Percentiles rank a stretch among this genome's conserved stretches.
phyloP scores from a whole-genome alignment of 2,888 invertebrate genomes.

The Glaucopsyche alexis region DNA sequence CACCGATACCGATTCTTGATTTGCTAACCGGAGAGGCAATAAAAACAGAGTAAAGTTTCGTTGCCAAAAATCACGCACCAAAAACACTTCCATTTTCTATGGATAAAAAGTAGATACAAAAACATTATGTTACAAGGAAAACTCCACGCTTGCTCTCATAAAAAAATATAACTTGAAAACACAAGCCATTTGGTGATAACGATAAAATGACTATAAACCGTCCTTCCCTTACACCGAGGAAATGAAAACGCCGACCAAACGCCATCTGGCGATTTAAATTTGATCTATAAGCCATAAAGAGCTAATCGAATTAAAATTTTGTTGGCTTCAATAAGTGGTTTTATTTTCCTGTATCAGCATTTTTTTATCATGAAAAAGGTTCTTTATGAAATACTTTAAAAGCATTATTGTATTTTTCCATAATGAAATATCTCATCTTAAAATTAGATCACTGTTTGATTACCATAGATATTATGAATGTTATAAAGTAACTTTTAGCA shows the following conservation, averaged over 20 bases:
- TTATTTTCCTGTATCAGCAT: background rate
- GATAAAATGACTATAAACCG: slow-evolving; percentile 74
- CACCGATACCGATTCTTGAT: background rate
- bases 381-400: background rate
- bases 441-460: too few species aligned
- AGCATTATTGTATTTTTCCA: too few species aligned
- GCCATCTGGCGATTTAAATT: slow-evolving; percentile 20
- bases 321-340: background rate
- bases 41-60: slow-evolving; percentile 8
- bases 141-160: slow-evolving; percentile 40
- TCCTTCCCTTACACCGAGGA: slow-evolving; percentile 63
- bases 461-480: too few species aligned
- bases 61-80: background rate
- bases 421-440: too few species aligned
- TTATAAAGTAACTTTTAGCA: too few species aligned
- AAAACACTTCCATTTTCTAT: slow-evolving; percentile 25
- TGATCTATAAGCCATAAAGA: slow-evolving; percentile 9
- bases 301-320: slow-evolving; percentile 13
- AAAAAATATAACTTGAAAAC: slow-evolving; percentile 49
- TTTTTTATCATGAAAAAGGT: background rate
- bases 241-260: slow-evolving; percentile 21
- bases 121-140: slow-evolving; percentile 63
- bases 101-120: slow-evolving; percentile 28
- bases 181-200: slow-evolving; percentile 62
- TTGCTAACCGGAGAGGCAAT: background rate